Conservation (phyloP, 1,140 invertebrate genomes). For the Drosophila ohnishii region DNA sequence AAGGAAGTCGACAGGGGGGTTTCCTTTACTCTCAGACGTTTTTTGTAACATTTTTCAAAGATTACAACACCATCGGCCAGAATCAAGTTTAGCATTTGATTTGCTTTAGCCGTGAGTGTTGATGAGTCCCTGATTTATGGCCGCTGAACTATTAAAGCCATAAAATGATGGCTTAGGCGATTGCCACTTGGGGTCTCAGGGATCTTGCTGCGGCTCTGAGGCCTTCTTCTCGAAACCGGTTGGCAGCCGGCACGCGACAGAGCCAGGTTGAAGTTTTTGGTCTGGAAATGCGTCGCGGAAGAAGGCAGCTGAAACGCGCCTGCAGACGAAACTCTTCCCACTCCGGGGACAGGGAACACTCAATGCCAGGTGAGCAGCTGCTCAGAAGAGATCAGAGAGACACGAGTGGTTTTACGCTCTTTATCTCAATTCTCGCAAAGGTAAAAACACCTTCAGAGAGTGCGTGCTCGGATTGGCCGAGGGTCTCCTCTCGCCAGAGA, state of each 20-base stretch:
- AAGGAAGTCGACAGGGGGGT: neutral
- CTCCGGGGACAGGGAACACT: constrained; percentile 15
- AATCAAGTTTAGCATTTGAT: constrained; percentile 18
- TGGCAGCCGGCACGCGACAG: constrained; percentile 75
- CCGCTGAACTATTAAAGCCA: constrained; percentile 10
- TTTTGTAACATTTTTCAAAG: neutral
- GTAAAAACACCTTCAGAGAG: constrained; percentile 3
- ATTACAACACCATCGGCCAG: neutral
- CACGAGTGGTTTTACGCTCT: neutral
- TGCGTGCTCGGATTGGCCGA: neutral
- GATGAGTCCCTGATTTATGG: constrained; percentile 31
- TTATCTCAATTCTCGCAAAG: neutral
- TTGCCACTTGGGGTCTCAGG: neutral
- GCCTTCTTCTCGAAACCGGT: constrained; percentile 53
- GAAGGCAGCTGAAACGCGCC: constrained; percentile 38
- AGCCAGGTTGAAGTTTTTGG: constrained; percentile 10
- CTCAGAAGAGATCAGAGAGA: constrained; percentile 9
- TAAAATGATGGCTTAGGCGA: constrained; percentile 26
- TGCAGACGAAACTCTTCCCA: constrained; percentile 33
- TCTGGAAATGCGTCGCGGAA: constrained; percentile 11
- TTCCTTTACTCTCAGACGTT: neutral
- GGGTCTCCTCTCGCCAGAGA: constrained; percentile 1
- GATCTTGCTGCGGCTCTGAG: neutral
- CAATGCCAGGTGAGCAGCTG: constrained; percentile 27
- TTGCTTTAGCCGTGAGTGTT: constrained; percentile 8